A percentile compares a stretch with the other conserved stretches of the same genome.
These are phyloP conservation scores for Pheucticus melanocephalus DNA, from an alignment of 2,113 vertebrate species.

Conservation along the genomic window DNA sequence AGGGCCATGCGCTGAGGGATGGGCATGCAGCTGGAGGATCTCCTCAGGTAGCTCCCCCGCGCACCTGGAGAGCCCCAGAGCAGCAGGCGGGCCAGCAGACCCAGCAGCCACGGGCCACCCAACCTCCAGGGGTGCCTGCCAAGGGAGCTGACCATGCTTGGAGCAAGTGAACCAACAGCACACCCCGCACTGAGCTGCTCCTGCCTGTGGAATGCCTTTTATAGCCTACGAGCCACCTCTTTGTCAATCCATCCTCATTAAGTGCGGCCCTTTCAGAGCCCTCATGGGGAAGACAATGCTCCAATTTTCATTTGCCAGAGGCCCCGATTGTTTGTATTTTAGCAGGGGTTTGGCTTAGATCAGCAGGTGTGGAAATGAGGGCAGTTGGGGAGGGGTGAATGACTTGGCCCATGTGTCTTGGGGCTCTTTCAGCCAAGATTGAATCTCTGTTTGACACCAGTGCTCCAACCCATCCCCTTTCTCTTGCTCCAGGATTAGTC, in stretches of 20 bases:
- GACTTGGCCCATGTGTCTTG: constrained; percentile 50
- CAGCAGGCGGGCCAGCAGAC: background rate
- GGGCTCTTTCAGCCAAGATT: constrained; percentile 55
- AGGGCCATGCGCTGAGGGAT: constrained; percentile 79
- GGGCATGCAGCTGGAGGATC: constrained; percentile 72
- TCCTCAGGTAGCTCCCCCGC: constrained; percentile 61
- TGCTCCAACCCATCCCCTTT: constrained; percentile 49
- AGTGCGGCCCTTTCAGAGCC: constrained; percentile 52
- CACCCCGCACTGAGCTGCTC: background rate
- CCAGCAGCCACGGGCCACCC: background rate
- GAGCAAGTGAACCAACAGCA: background rate
- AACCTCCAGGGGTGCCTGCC: background rate
- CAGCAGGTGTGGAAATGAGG: constrained; percentile 74
- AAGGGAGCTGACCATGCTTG: background rate
- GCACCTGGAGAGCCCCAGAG: background rate
- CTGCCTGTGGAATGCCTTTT: constrained; percentile 47
- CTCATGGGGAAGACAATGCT: constrained; percentile 67
- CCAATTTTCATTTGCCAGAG: constrained; percentile 63
- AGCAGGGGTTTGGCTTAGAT: constrained; percentile 65
- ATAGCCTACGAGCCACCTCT: constrained; percentile 52
- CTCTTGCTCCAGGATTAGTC: constrained; percentile 64
- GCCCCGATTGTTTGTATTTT: constrained; percentile 65
- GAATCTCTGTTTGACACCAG: constrained; percentile 63
- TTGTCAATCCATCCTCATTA: constrained; percentile 69
- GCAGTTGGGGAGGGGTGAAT: constrained; percentile 55